These are phyloP conservation scores for Cyprinodon variegatus DNA, from an alignment of 2,113 vertebrate genomes.

Conservation along the genomic window DNA sequence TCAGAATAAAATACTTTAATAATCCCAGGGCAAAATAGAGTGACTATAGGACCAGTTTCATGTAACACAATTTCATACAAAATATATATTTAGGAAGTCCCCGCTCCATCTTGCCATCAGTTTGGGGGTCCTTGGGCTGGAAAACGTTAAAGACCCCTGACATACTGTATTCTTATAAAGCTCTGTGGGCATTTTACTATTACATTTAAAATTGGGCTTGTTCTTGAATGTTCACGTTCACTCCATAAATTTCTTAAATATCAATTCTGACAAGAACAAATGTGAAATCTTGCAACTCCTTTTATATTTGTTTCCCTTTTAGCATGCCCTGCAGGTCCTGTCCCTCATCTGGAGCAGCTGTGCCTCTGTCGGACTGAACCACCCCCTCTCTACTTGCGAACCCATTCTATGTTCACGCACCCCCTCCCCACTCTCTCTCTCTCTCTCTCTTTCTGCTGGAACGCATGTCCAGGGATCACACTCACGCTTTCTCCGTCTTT, in stretches of 20 bases:
- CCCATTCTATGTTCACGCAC: conserved; percentile 17
- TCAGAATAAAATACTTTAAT: too few relatives aligned
- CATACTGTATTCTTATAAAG: neutral
- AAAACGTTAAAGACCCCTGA: too few relatives aligned
- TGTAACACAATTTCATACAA: too few relatives aligned
- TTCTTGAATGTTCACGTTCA: conserved; percentile 41
- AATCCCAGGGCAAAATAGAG: too few relatives aligned
- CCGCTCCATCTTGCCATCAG: too few relatives aligned
- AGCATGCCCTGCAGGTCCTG: conserved; percentile 18
- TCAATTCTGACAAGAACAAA: neutral
- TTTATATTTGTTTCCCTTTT: neutral
- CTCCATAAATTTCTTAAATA: conserved; percentile 28
- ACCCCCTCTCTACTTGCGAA: conserved; percentile 1
- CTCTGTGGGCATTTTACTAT: conserved; percentile 25
- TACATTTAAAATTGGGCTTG: conserved; percentile 36
- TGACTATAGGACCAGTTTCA: too few relatives aligned
- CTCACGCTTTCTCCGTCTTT: conserved; percentile 41
- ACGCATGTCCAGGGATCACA: conserved; percentile 65
- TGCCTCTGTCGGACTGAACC: conserved; percentile 30
- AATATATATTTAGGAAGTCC: too few relatives aligned
- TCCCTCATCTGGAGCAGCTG: conserved; percentile 41
- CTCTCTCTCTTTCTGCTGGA: conserved; percentile 58
- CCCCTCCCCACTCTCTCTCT: conserved; percentile 20
- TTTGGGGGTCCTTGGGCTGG: too few relatives aligned
- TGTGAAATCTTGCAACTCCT: too few relatives aligned